phyloP scores from a whole-genome alignment of 35 echinoderm and acorn worm species.

The Apostichopus californicus region DNA sequence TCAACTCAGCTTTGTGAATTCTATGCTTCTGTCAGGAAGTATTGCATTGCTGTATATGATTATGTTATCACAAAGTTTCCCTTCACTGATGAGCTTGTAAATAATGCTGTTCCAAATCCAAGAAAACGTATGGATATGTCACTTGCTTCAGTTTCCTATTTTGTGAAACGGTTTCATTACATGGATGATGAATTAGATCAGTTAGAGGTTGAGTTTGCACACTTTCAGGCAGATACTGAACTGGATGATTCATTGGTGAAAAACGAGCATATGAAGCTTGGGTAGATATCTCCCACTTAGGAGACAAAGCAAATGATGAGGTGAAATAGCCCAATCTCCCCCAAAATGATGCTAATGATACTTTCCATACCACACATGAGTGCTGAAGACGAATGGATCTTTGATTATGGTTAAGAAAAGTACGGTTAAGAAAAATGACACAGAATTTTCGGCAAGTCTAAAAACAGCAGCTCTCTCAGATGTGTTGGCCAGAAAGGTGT shows the following conservation, averaged over 20 bases:
- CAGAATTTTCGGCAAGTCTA: constrained; percentile 55
- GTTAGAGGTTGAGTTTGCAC: constrained; percentile 67
- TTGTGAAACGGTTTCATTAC: constrained; percentile 72
- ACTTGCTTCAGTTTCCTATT: constrained; percentile 63
- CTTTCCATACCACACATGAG: constrained; percentile 54
- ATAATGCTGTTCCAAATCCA: constrained; percentile 3
- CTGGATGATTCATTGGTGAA: constrained; percentile 34
- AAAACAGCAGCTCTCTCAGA: constrained; percentile 42
- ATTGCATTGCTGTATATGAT: constrained; percentile 64
- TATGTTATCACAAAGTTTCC: constrained; percentile 70
- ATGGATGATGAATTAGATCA: constrained; percentile 59
- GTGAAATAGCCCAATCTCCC: constrained; percentile 48
- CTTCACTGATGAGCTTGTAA: constrained; percentile 44
- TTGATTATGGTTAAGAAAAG: not conserved
- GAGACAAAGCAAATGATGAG: constrained; percentile 51
- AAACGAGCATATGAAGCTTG: constrained; percentile 53
- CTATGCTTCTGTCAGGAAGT: constrained; percentile 57
- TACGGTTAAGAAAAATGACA: constrained; percentile 50
- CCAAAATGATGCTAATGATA: constrained; percentile 57
- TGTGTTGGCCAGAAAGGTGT: constrained; percentile 49
- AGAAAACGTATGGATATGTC: constrained; percentile 30
- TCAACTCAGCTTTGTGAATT: constrained; percentile 49
- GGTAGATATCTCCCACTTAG: constrained; percentile 56
- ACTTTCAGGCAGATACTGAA: constrained; percentile 50
- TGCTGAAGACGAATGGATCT: constrained; percentile 59